Conservation (phyloP, 2,888 invertebrate species). For the Ormyrus rosae region DNA sequence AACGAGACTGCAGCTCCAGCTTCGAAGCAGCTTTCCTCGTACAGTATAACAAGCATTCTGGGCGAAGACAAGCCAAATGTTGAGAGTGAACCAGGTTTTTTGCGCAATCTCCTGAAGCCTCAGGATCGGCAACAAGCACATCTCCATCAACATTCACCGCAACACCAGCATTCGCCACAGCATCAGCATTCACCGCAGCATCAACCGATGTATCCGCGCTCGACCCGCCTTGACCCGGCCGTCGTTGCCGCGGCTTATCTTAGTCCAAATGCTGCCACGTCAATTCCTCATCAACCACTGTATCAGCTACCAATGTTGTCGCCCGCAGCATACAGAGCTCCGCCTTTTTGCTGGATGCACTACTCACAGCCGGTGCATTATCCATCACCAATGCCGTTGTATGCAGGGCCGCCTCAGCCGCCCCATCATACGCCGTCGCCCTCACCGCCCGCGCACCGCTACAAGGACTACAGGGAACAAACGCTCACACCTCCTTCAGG, state of each 20-base stretch:
- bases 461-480: slow-evolving; percentile 75
- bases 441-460: slow-evolving; percentile 73
- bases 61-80: slow-evolving; percentile 80
- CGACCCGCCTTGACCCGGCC: slow-evolving; percentile 70
- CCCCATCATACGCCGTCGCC: slow-evolving; percentile 64
- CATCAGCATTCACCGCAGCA: slow-evolving; percentile 41
- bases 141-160: slow-evolving; percentile 14
- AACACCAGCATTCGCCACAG: slow-evolving; percentile 23
- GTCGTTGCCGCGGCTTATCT: slow-evolving; percentile 66
- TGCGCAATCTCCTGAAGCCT: slow-evolving; percentile 72
- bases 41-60: slow-evolving; percentile 90
- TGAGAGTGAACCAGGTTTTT: slow-evolving; percentile 69
- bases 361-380: slow-evolving; percentile 76
- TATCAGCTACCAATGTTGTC: slow-evolving; percentile 74
- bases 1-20: slow-evolving; percentile 66
- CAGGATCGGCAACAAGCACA: slow-evolving; percentile 68
- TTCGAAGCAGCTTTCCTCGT: slow-evolving; percentile 81
- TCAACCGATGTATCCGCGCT: slow-evolving; percentile 39
- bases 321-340: slow-evolving; percentile 76
- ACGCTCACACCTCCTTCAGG: slow-evolving; percentile 74
- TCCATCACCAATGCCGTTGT: slow-evolving; percentile 74
- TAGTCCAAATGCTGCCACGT: slow-evolving; percentile 55
- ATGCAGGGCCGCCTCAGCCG: slow-evolving; percentile 74
- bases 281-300: slow-evolving; percentile 70
- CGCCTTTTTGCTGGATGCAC: slow-evolving; percentile 76